Base-by-base conservation (phyloP, 53 echinoderm and acorn worm species). In the Henricia sp. region DNA sequence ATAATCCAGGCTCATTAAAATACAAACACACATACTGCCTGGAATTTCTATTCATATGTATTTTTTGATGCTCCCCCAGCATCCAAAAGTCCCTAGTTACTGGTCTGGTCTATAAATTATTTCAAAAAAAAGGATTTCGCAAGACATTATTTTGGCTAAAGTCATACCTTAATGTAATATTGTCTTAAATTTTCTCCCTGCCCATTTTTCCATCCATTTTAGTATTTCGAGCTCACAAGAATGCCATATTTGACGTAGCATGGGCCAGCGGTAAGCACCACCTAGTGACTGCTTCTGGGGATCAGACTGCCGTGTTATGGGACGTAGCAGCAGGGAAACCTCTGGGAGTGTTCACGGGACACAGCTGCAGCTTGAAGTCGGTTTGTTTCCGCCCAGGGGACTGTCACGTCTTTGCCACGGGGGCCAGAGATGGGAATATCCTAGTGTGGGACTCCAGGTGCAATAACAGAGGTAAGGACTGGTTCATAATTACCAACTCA, bases 281-380 rank as follows among this genome's bases (percentile, higher is more conserved):
- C 55, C 51, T 99, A 27, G 90, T 95, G 57, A 99, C 99, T 13
- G 99, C 99, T 75, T 92, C 99, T 11, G 99, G 99, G 50, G 99
- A 99, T 57, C 99, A 99, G 85, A 91, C 89, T 37, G 99, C 99
- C 37, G 94, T 77, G n/a, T 64, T 99, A 72, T 99, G 99, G 99
- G 94, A 99, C 46, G 74, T 88, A 3, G 50, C 50, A 21, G 75
- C 89, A 14, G 90, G 86, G 13, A 84, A 71, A 4, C 43, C 83
- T 6, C 68, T 90, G 11, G 91, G 92, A 25, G 71, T 88, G 32
- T 92, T 99, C 74, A 92, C 70, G 78, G 90, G 92, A 37, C 99
- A 99, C 67, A 92, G 85, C 48, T 92, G 99, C 52, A 99, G 99
- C 82, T 80, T 99, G 16, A 99, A 99, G 59, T 92, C 99, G 11